Percentiles rank a stretch among this genome's conserved stretches.
Evolutionary conservation across 1,140 invertebrate species (phyloP).

Genomic region (Leucophenga varia): DNA sequence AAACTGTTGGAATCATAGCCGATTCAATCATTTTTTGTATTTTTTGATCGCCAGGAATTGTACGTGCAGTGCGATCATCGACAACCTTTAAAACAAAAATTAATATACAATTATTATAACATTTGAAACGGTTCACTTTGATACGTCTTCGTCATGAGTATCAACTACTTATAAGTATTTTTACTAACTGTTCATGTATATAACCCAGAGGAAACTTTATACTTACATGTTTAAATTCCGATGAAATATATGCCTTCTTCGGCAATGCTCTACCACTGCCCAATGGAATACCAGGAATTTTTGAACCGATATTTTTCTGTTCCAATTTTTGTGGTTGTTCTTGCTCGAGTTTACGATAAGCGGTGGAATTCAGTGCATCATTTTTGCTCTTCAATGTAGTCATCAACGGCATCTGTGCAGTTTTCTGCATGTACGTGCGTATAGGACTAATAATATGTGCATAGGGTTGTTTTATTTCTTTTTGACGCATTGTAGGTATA

Average conservation of each 20-base stretch:
- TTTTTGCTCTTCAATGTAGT: constrained; percentile 24
- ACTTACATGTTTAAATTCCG: constrained; percentile 44
- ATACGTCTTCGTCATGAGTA: no score
- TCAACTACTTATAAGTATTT: no score
- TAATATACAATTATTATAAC: background rate
- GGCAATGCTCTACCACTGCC: constrained; percentile 28
- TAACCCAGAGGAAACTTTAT: no score
- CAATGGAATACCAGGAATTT: constrained; percentile 13
- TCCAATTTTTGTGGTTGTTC: constrained; percentile 18
- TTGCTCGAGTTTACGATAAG: constrained; percentile 30
- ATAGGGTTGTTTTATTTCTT: constrained; percentile 31
- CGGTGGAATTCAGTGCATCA: constrained; percentile 22
- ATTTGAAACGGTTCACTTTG: no score
- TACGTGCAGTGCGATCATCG: constrained; percentile 43
- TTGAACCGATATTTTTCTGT: background rate
- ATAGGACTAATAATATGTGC: constrained; percentile 55
- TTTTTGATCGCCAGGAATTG: constrained; percentile 39
- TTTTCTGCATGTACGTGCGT: constrained; percentile 54
- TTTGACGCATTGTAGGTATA: constrained; percentile 23
- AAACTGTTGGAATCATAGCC: constrained; percentile 38
- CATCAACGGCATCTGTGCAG: constrained; percentile 42
- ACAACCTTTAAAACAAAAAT: constrained; percentile 26
- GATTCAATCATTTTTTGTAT: constrained; percentile 48
- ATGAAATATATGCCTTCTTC: constrained; percentile 51
- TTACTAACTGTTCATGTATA: no score